These are phyloP conservation scores for Stomorhina lunata DNA, from an alignment of 2,888 invertebrate genomes.

Conservation along the genomic window DNA sequence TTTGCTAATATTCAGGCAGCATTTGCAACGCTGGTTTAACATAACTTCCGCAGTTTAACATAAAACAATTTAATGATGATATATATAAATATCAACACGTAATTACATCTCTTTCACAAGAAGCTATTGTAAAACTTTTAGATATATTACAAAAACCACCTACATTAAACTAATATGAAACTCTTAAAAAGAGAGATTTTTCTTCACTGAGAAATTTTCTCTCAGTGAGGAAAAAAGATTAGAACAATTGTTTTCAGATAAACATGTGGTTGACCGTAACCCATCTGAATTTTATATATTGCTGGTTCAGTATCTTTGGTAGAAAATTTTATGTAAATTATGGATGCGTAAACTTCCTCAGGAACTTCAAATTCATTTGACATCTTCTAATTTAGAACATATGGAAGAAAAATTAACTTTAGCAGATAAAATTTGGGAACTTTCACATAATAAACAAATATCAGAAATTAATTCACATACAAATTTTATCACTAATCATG, in stretches of 20 bases:
- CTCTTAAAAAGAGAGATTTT: not conserved
- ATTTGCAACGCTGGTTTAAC: slow-evolving; percentile 46
- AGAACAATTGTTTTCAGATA: slow-evolving; percentile 3
- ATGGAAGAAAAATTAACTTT: not conserved
- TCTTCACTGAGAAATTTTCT: not conserved
- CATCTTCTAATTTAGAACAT: not conserved
- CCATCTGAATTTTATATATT: slow-evolving; percentile 26
- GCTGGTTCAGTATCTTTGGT: slow-evolving; percentile 13
- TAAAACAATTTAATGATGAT: slow-evolving; percentile 6
- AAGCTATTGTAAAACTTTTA: not conserved
- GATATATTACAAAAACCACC: not conserved
- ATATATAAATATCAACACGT: slow-evolving; percentile 15
- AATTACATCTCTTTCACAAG: not conserved
- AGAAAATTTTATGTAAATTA: not conserved
- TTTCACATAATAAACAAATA: too few relatives aligned
- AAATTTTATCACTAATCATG: too few relatives aligned
- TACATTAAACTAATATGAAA: slow-evolving; percentile 37
- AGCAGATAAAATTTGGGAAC: not conserved
- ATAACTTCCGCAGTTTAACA: slow-evolving; percentile 37
- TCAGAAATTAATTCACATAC: too few relatives aligned
- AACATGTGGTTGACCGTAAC: slow-evolving; percentile 8
- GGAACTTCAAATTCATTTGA: not conserved
- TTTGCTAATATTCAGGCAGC: too few relatives aligned
- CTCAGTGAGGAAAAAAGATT: not conserved
- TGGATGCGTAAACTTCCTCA: slow-evolving; percentile 17